Evolutionary conservation across 2,888 invertebrate species (phyloP), one percentile per base, ranked within the genome.

Genomic region (Lymantria dispar): DNA sequence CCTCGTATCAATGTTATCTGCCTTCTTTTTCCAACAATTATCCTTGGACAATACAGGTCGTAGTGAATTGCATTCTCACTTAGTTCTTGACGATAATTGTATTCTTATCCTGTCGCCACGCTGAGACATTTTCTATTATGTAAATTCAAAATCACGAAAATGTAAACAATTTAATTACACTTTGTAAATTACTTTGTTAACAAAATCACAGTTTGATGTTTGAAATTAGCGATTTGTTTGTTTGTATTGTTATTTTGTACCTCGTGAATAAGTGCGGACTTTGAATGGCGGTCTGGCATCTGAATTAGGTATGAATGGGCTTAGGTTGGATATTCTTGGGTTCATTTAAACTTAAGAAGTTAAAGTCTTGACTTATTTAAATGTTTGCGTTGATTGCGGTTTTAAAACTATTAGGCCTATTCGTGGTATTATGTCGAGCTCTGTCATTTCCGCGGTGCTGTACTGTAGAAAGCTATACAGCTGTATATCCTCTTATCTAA

Each of bases 101-200:
- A 22, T 22, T 22, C 22, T 22, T 22, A 22, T 3, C 22, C 22
- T 5, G 22, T 22, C 5, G 22, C 22, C 22, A 3, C 2, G 5
- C 22, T n/a, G n/a, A n/a, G n/a, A n/a, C n/a, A n/a, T n/a, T n/a
- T n/a, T 22, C 5, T 22, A 22, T 22, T 22, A 22, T 22, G 22
- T 22, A 22, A 22, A 22, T 22, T 3, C 22, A 39, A 12, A 39
- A 39, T 54, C 51, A 48, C 51, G 42, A 48, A 42, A 52, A 57
- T 52, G 61, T 65, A 62, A 60, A 54, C 52, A 65, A 64, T 62
- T 70, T 64, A 60, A 68, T 64, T 64, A 52, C 15, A 51, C 54
- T 58, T 60, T n/a, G 15, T 29, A 66, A 68, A 70, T 69, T 63
- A 60, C 63, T 70, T 62, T 48, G 52, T 53, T 49, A 48, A 58